Evolutionary conservation across 1,140 invertebrate species (phyloP), one percentile per base, ranked within the genome.

Genomic region (Stenopsyche tienmushanensis): DNA sequence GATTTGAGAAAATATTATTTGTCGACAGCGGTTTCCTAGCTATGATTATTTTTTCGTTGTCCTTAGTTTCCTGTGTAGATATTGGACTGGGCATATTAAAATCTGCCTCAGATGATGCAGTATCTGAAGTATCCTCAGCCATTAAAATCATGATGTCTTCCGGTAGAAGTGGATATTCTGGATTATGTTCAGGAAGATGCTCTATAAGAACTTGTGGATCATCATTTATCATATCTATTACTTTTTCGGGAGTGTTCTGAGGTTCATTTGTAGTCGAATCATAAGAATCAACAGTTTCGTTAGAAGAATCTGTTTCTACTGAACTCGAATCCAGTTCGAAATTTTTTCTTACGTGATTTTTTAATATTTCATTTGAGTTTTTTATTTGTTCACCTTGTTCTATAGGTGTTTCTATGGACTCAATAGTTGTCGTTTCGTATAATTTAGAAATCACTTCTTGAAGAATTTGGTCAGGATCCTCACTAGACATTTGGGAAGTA

Each of bases 111-210:
- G 66, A 67, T 3, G 55, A 67, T 47, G 47, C 66, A 20, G 62
- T 63, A 54, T 68, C 66, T 13, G 64, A 21, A 53, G 69, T 34
- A 55, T 71, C 69, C 52, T 71, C 69, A 13, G 66, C 62, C 66
- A 67, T 59, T 21, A 66, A 59, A 54, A 57, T 64, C 60, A 64
- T 67, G 42, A 71, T 66, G 52, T 71, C 71, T 57, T 78, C 76
- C n/a, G 74, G 74, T 39, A 76, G 70, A 2, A 75, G 75, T 44
- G 75, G 76, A 72, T 76, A 77, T 44, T 73, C 73, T 1, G 76
- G 76, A 64, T 78, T 78, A 44, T 73, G 69, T 64, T 75, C 72
- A 34, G 67, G 66, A 41, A 71, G 41, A 59, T 71, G 69, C 49
- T 71, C 69, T 39, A 71, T 65, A 8, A 66, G 65, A 25, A 70